phyloP scores from a whole-genome alignment of 2,797 vertebrate species.

The Peromyscus nudipes region DNA sequence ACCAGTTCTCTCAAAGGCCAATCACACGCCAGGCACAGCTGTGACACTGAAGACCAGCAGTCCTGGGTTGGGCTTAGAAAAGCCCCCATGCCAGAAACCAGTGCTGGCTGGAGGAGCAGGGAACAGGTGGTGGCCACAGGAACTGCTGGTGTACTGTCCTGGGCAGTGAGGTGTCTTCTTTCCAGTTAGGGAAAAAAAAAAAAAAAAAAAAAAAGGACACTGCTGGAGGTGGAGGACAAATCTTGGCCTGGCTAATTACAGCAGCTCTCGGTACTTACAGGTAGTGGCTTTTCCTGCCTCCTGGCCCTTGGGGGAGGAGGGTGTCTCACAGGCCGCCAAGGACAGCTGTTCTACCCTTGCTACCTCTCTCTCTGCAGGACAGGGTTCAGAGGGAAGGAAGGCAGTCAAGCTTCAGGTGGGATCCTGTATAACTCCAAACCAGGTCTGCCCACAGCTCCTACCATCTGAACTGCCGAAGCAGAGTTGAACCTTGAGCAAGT shows the following conservation, averaged over 20 bases:
- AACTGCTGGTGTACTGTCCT: neutral
- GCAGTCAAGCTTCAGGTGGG: neutral
- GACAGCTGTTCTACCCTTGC: neutral
- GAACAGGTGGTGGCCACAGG: slow-evolving; percentile 47
- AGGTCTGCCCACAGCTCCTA: neutral
- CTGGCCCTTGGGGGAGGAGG: neutral
- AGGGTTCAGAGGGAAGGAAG: neutral
- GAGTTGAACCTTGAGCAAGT: neutral
- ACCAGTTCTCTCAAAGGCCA: neutral
- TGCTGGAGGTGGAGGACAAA: neutral
- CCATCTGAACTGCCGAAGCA: neutral
- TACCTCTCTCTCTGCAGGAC: no score
- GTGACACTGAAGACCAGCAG: neutral
- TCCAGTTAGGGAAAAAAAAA: slow-evolving; percentile 39
- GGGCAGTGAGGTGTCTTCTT: slow-evolving; percentile 59
- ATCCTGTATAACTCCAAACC: neutral
- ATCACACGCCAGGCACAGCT: rapidly evolving
- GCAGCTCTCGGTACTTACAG: neutral
- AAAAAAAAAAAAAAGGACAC: neutral
- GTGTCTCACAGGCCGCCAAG: neutral
- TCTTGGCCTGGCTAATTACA: slow-evolving; percentile 28
- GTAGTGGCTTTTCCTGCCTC: neutral
- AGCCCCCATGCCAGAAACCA: neutral
- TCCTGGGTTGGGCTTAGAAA: neutral
- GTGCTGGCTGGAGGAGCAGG: neutral